These are phyloP conservation scores for Epinotia brunnichana DNA, from an alignment of 2,888 invertebrate species.

Conservation along the genomic window DNA sequence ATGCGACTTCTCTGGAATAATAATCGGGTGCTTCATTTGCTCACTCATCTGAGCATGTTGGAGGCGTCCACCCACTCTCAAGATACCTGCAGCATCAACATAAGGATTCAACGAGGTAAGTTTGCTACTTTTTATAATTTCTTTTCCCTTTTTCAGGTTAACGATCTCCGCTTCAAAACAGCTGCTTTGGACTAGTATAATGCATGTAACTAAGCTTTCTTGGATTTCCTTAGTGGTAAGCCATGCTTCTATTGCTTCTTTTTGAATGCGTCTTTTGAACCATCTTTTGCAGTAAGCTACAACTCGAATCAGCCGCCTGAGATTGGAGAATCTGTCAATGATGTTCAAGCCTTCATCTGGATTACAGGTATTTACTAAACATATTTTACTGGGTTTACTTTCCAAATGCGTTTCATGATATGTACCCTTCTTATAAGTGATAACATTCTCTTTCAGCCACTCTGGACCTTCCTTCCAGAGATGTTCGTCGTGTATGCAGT, in stretches of 20 bases:
- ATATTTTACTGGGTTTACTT: neutral
- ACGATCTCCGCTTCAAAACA: conserved; percentile 17
- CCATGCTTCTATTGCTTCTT: neutral
- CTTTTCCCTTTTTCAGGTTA: conserved; percentile 3
- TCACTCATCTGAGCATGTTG: neutral
- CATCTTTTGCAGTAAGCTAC: conserved; percentile 21
- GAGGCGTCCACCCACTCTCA: conserved; percentile 27
- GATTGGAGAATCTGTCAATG: neutral
- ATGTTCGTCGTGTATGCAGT: neutral
- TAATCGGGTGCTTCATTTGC: no score
- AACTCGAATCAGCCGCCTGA: conserved; percentile 1
- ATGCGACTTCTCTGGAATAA: no score
- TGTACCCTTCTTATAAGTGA: neutral
- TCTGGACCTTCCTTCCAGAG: conserved; percentile 33
- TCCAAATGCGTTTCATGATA: conserved; percentile 13
- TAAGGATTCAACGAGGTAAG: conserved; percentile 26
- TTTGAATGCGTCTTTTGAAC: neutral
- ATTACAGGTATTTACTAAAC: conserved; percentile 1
- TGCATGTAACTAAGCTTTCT: conserved; percentile 9
- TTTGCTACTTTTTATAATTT: conserved; percentile 11
- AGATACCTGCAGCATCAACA: conserved; percentile 15
- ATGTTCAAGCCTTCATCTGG: neutral
- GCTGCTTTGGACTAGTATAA: neutral
- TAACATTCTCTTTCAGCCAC: conserved; percentile 22
- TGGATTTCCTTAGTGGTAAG: no score